Percentiles rank a stretch among this genome's conserved stretches.
Evolutionary conservation across 2,797 vertebrate genomes (phyloP).

Genomic region (Sternotherus odoratus): DNA sequence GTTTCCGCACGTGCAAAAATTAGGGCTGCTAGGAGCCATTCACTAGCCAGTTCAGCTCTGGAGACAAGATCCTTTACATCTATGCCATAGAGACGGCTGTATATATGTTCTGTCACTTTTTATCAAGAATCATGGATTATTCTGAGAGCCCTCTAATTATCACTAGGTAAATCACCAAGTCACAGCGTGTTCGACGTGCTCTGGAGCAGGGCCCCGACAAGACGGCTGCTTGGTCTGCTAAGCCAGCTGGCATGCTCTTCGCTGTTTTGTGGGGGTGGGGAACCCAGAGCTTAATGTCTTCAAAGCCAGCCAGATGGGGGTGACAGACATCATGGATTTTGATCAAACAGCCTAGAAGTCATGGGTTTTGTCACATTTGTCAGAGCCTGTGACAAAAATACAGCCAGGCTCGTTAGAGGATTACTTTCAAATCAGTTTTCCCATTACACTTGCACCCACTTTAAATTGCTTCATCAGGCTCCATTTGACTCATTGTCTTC

Average conservation of each 20-base stretch:
- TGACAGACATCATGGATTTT: neutral
- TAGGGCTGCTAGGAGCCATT: neutral
- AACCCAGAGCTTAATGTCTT: neutral
- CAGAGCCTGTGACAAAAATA: neutral
- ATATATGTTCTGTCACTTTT: neutral
- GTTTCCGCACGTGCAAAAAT: neutral
- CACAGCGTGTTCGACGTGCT: neutral
- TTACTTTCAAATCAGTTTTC: neutral
- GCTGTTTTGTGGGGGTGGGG: neutral
- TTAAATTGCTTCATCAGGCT: neutral
- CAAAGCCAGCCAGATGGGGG: neutral
- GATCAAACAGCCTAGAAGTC: neutral
- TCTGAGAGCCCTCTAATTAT: neutral
- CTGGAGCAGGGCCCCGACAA: neutral
- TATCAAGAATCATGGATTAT: neutral
- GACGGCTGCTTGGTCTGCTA: neutral
- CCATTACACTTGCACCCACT: neutral
- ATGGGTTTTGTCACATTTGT: neutral
- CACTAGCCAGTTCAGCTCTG: neutral
- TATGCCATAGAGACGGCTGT: neutral
- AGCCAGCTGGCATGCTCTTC: neutral
- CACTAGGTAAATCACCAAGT: neutral
- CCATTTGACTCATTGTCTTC: neutral
- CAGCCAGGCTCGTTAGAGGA: neutral
- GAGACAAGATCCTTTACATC: neutral